Conservation (phyloP, 2,113 vertebrate species). For the Mus spicilegus region DNA sequence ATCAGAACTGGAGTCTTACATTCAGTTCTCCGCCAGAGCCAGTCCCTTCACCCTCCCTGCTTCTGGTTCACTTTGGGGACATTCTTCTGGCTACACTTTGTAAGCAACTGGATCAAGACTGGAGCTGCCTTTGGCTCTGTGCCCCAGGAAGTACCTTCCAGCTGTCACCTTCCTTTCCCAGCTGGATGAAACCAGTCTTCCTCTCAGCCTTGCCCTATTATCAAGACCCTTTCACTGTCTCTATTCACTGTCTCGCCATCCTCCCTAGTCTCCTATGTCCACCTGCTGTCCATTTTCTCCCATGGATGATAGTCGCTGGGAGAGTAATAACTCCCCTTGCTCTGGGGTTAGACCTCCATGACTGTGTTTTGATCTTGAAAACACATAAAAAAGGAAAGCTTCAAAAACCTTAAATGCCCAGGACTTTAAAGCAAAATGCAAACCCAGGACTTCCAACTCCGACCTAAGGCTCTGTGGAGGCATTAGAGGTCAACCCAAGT, state of each 20-base stretch:
- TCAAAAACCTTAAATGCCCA: neutral
- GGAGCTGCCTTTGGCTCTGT: no score
- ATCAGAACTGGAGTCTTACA: neutral
- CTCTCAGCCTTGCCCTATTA: neutral
- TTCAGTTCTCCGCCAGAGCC: neutral
- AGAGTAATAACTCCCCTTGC: accelerated
- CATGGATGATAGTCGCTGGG: neutral
- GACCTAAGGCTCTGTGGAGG: neutral
- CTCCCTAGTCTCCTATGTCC: neutral
- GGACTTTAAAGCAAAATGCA: neutral
- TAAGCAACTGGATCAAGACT: neutral
- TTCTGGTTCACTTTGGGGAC: neutral
- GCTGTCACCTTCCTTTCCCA: neutral
- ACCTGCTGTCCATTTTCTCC: neutral
- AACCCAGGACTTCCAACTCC: neutral
- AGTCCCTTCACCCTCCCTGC: neutral
- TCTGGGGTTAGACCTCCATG: neutral
- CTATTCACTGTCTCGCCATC: neutral
- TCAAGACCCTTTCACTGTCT: neutral
- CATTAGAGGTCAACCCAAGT: neutral
- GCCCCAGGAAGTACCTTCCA: neutral
- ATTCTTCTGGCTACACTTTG: neutral
- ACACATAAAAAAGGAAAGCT: neutral
- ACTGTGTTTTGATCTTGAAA: neutral
- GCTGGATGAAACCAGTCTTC: neutral